Percentiles rank a stretch among this genome's conserved stretches.
phyloP scores from a whole-genome alignment of 2,797 vertebrate species.

The Hippoglossus hippoglossus region DNA sequence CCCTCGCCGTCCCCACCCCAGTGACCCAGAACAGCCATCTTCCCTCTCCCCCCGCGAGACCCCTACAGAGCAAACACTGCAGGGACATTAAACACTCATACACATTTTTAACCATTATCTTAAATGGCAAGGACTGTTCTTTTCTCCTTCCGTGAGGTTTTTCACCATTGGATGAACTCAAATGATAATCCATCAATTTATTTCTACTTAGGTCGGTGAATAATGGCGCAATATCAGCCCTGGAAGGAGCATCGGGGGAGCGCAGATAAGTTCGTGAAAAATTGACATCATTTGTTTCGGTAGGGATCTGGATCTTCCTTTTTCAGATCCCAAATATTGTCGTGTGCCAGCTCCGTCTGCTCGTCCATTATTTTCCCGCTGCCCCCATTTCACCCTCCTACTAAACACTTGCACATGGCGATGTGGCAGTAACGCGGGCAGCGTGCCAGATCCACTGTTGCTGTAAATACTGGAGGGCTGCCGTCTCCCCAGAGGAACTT shows the following conservation, averaged over 20 bases:
- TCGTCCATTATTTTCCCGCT: constrained; percentile 38
- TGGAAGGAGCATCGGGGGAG: constrained; percentile 62
- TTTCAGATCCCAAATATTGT: constrained; percentile 22
- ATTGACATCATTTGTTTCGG: constrained; percentile 66
- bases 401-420: constrained; percentile 48
- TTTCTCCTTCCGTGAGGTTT: constrained; percentile 77
- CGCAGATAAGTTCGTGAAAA: constrained; percentile 66
- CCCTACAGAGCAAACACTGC: constrained; percentile 81
- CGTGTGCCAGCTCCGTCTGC: constrained; percentile 15
- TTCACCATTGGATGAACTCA: constrained; percentile 78
- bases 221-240: constrained; percentile 67
- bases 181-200: constrained; percentile 80
- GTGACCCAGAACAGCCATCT: constrained; percentile 85
- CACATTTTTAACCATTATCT: constrained; percentile 83
- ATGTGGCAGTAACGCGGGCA: constrained; percentile 66
- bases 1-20: constrained; percentile 75
- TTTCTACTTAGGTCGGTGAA: constrained; percentile 77
- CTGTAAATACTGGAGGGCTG: constrained; percentile 69
- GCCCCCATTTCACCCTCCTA: constrained; percentile 33
- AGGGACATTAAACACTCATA: constrained; percentile 83
- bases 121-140: constrained; percentile 81
- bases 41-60: constrained; percentile 68
- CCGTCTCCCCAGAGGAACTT: constrained; percentile 55
- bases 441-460: constrained; percentile 73
- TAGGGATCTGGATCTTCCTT: constrained; percentile 48